Evolutionary conservation across 2,888 invertebrate species (phyloP), one percentile per base, ranked within the genome.

Genomic region (Adineta ricciae): DNA sequence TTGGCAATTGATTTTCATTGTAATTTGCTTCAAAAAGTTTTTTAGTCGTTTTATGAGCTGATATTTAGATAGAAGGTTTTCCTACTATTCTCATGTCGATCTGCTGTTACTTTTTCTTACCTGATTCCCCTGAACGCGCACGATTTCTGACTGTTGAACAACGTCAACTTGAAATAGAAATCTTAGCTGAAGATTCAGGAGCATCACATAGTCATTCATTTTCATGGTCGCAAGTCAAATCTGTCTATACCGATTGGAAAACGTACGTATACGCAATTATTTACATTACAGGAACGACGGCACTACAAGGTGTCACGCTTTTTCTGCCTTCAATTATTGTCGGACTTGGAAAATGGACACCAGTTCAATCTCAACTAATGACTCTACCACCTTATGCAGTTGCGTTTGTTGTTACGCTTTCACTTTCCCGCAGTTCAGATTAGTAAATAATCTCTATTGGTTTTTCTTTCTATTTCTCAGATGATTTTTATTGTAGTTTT

Each of bases 1-100:
- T 32, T 73, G 73, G 73, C 73, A 73, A 73, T 27, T 73, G 21
- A 73, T 73, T 21, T 73, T 73, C 24, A 73, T 73, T 36, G 73
- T 73, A 73, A 21, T 5, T 21, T 21, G 19, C 8, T 38, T n/a
- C n/a, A n/a, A n/a, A 8, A 3, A 56, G 14, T n/a, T 1, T 56
- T 9, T 5, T 73, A 1, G 9, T 73, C 19, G 36, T 9, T 36
- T 8, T 2, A n/a, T 8, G 8, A 50, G 14, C 19, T 72, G 32
- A 36, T 4, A 1, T 46, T 32, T 73, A 73, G 73, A 73, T 73
- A 3, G 73, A 73, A 73, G 73, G 73, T 21, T 19, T 73, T 24
- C 73, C 73, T 2, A 73, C 73, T 4, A 38, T 73, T 38, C 3
- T 73, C 9, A 16, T 38, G 16, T 36, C 21, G 19, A 24, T 73